Evolutionary conservation across 2,888 invertebrate species (phyloP).

Genomic region (Phalera bucephala): DNA sequence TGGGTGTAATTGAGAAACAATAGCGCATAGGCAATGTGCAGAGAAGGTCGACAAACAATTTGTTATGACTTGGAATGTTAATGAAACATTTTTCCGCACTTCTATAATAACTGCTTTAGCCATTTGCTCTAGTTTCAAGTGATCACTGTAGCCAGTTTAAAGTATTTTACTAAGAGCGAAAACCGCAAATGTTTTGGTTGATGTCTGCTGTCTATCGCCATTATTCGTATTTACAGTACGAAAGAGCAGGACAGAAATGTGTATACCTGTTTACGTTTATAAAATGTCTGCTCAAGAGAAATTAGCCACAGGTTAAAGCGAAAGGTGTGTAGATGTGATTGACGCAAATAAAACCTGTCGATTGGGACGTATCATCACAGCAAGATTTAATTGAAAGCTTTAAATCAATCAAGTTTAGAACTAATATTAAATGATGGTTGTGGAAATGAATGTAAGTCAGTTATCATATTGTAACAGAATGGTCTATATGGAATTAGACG

Average conservation of each 20-base stretch:
- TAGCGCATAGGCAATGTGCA: constrained; percentile 9
- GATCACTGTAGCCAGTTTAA: constrained; percentile 7
- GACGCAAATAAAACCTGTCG: constrained; percentile 20
- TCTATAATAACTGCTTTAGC: too few relatives aligned
- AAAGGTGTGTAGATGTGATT: constrained; percentile 32
- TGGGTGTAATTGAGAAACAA: constrained; percentile 17
- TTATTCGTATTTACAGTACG: constrained; percentile 10
- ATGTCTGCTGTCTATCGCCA: constrained; percentile 12
- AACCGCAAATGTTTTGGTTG: constrained; percentile 16
- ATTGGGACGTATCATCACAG: constrained; percentile 22
- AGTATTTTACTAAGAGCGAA: constrained; percentile 28
- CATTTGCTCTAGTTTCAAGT: not conserved
- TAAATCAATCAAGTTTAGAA: too few relatives aligned
- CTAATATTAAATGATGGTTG: too few relatives aligned
- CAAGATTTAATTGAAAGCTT: too few relatives aligned
- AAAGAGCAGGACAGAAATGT: constrained; percentile 22
- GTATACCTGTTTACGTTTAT: constrained; percentile 27
- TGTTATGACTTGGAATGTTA: too few relatives aligned
- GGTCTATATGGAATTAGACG: too few relatives aligned
- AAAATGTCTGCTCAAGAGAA: constrained; percentile 31
- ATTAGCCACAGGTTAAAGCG: constrained; percentile 37
- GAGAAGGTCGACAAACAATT: constrained; percentile 12
- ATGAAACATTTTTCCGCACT: too few relatives aligned
- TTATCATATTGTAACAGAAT: too few relatives aligned
- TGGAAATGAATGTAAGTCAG: too few relatives aligned